Percentiles rank a stretch among this genome's conserved stretches.
Evolutionary conservation across 2,113 vertebrate species (phyloP).

Genomic region (Odontophorus gujanensis): DNA sequence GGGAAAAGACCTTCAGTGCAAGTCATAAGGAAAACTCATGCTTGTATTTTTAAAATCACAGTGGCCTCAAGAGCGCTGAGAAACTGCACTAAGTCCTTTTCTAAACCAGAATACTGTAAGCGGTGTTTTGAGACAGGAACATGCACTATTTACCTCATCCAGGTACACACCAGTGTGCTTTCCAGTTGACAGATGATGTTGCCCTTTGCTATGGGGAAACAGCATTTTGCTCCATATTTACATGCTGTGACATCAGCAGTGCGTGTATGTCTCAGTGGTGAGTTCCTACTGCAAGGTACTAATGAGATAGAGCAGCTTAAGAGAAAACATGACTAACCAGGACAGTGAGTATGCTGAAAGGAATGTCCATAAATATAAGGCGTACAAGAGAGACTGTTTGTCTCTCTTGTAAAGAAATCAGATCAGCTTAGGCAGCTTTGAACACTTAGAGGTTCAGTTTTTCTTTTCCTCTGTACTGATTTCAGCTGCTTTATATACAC

Average conservation of each 20-base stretch:
- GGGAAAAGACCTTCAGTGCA: neutral
- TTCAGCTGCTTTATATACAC: neutral
- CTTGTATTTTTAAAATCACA: neutral
- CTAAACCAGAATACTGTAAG: neutral
- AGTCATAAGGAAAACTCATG: neutral
- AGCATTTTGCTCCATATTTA: neutral
- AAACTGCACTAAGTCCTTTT: neutral
- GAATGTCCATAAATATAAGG: neutral
- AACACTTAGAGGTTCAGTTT: neutral
- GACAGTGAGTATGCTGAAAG: neutral
- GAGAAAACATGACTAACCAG: slow-evolving; percentile 47
- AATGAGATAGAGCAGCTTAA: neutral
- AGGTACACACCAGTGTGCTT: neutral
- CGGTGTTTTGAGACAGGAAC: neutral
- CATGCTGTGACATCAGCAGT: neutral
- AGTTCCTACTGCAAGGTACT: neutral
- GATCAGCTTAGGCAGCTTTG: neutral
- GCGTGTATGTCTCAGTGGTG: neutral
- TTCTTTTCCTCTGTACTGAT: neutral
- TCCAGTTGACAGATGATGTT: neutral
- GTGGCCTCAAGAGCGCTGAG: neutral
- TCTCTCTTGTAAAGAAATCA: neutral
- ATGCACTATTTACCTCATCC: neutral
- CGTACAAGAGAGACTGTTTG: neutral
- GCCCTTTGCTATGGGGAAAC: slow-evolving; percentile 47